Base-by-base conservation (phyloP, 2,888 invertebrate genomes). In the Apotomis turbidana region DNA sequence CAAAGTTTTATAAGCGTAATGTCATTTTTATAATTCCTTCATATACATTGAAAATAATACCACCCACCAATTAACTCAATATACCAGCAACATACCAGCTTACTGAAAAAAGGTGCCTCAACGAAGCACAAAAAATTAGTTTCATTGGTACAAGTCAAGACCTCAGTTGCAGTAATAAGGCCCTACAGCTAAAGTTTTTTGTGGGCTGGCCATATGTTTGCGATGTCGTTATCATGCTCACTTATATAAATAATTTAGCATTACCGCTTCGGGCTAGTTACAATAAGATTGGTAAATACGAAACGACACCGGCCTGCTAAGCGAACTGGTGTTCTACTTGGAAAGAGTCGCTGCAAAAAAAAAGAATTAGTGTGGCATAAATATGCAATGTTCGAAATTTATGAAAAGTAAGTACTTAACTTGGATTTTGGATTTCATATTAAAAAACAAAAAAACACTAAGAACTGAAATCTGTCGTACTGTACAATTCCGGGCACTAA, bases 171-270 rank as follows among this genome's bases (percentile, higher is more conserved):
- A 38, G 76, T 76, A 74, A 77, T 75, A 80, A 81, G 78, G 61
- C 72, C 75, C 76, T 76, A 61, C 78, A 73, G 79, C 78, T 9
- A 52, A 70, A 44, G 54, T 76, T 80, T 80, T 79, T 78, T 81
- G 80, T 70, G 74, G 75, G 73, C 70, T 74, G 49, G 73, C 79
- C 80, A 80, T 78, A 77, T 80, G 80, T 75, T 77, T 75, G 76
- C 70, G 68, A 71, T 73, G 75, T 77, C 74, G 74, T 78, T 79
- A 78, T 77, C 75, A 74, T 70, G 66, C 51, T 61, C 70, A 70
- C 62, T 57, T 70, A 67, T 70, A 74, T 70, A 67, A 62, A 70
- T 74, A 68, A 66, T 70, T 74, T 68, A 69, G 61, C 68, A 68
- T 64, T 66, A 69, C 52, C 36, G 72, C 72, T 62, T 62, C 74